A percentile compares a stretch with the other conserved stretches of the same genome.
These are phyloP conservation scores for Fregata magnificens DNA, from an alignment of 2,113 vertebrate genomes.

Conservation along the genomic window DNA sequence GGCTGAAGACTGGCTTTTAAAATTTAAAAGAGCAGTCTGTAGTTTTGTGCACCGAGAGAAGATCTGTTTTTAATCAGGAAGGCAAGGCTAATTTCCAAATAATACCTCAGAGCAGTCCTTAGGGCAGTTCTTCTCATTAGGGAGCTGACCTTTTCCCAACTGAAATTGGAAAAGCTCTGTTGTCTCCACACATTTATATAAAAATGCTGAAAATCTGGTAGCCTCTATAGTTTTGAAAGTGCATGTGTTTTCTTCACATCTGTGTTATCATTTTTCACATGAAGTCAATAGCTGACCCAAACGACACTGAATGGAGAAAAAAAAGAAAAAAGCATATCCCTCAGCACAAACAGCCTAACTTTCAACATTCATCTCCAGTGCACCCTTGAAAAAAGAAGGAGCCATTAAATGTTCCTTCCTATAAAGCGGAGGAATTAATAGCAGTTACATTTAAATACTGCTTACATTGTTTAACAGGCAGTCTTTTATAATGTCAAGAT, in stretches of 20 bases:
- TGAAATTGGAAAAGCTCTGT: not conserved
- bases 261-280: not conserved
- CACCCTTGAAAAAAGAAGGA: not conserved
- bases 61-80: not conserved
- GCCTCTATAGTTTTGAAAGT: not conserved
- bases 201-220: not conserved
- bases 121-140: not conserved
- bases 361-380: not conserved
- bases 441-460: conserved; percentile 30
- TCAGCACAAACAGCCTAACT: not conserved
- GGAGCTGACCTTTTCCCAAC: not conserved
- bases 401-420: not conserved
- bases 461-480: conserved; percentile 41
- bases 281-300: not conserved
- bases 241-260: not conserved
- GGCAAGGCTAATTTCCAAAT: not conserved
- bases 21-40: not conserved
- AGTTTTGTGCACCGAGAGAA: not conserved
- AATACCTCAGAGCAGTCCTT: not conserved
- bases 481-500: conserved; percentile 50
- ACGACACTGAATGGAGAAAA: not conserved
- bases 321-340: rapidly evolving
- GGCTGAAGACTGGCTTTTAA: not conserved
- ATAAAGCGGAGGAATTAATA: conserved; percentile 32
- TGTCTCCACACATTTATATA: not conserved